Conservation (phyloP, 2,888 invertebrate genomes). For the Merodon equestris region DNA sequence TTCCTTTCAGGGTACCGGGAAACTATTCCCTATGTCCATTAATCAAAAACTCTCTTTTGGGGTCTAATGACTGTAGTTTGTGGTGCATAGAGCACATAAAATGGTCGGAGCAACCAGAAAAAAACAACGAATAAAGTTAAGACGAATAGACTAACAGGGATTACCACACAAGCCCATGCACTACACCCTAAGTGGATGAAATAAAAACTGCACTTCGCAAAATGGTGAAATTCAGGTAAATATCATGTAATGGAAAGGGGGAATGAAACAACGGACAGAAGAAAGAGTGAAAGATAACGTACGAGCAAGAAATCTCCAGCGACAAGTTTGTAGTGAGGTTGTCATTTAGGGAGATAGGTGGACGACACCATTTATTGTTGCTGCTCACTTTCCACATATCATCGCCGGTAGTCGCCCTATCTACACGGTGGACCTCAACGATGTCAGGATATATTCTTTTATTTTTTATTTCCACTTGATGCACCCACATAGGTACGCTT, state of each 20-base stretch:
- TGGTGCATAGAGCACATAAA: too few relatives aligned
- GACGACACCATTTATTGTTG: slow-evolving; percentile 49
- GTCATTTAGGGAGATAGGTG: slow-evolving; percentile 42
- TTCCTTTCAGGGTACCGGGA: too few relatives aligned
- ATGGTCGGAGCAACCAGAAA: too few relatives aligned
- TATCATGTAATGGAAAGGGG: slow-evolving; percentile 19
- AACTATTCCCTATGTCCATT: too few relatives aligned
- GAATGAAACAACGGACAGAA: not conserved
- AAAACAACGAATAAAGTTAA: too few relatives aligned
- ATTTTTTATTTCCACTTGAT: not conserved
- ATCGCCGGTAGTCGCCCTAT: slow-evolving; percentile 41
- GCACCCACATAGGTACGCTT: slow-evolving; percentile 1
- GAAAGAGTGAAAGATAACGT: too few relatives aligned
- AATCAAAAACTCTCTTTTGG: too few relatives aligned
- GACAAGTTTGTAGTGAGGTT: slow-evolving; percentile 28
- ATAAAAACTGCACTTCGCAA: slow-evolving; percentile 62
- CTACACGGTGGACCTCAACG: slow-evolving; percentile 29
- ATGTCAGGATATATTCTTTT: slow-evolving; percentile 39
- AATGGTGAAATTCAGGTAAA: slow-evolving; percentile 59
- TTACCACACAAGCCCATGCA: slow-evolving; percentile 32
- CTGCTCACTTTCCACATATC: slow-evolving; percentile 60
- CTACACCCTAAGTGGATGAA: slow-evolving; percentile 47
- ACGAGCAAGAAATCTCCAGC: too few relatives aligned
- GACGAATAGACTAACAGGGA: too few relatives aligned
- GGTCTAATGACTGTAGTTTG: too few relatives aligned